Evolutionary conservation across 64 coral and sea anemone genomes (phyloP).

Genomic region (Catalaphyllia jardinei): DNA sequence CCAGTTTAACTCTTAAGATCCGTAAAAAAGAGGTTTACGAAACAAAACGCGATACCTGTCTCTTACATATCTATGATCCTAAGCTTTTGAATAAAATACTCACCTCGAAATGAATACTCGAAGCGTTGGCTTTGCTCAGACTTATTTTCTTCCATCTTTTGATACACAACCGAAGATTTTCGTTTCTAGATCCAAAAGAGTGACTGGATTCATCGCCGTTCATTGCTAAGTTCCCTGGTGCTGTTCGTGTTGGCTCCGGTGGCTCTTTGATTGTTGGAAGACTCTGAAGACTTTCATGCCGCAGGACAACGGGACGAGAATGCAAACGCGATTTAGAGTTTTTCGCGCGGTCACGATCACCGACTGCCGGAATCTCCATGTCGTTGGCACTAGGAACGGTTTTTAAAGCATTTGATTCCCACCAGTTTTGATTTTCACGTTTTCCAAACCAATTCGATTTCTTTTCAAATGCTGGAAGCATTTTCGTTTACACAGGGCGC

Average conservation of each 20-base stretch:
- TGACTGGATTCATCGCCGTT: neutral
- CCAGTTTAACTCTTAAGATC: too few relatives aligned
- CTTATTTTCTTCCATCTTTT: constrained; percentile 33
- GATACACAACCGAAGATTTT: neutral
- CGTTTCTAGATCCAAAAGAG: constrained; percentile 1
- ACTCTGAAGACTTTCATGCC: constrained; percentile 26
- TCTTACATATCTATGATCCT: neutral
- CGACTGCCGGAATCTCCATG: neutral
- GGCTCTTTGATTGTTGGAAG: constrained; percentile 24
- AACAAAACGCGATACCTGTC: neutral
- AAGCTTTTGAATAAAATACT: neutral
- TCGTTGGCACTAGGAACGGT: neutral
- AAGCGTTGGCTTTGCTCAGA: neutral
- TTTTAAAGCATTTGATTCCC: constrained; percentile 7
- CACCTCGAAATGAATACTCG: constrained; percentile 18
- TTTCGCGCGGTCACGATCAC: constrained; percentile 16
- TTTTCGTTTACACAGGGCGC: neutral
- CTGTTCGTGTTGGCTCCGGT: neutral
- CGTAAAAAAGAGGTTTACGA: neutral
- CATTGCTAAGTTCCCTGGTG: neutral
- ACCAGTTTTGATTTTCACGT: constrained; percentile 26
- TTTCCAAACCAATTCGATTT: constrained; percentile 3
- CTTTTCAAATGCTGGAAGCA: constrained; percentile 35
- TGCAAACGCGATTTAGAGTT: neutral
- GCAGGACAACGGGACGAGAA: neutral